Evolutionary conservation across 2,888 invertebrate genomes (phyloP), one percentile per base, ranked within the genome.

Genomic region (Omphaloscelis lunosa): DNA sequence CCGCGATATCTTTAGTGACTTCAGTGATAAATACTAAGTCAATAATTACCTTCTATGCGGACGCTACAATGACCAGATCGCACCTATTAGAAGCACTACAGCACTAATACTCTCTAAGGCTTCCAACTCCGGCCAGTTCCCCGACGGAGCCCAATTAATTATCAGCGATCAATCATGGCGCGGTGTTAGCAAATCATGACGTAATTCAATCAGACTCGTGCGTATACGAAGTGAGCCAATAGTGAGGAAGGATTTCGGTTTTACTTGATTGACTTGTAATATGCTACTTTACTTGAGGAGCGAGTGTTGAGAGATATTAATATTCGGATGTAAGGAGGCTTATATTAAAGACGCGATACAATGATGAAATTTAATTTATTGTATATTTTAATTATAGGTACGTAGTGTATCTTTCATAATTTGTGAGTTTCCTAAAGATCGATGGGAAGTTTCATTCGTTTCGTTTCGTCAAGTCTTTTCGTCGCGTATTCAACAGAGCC

Each of bases 111-210:
- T 72, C 78, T 65, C 78, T 34, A 41, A 65, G 84, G 79, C 72
- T 56, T 23, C 69, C 23, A 66, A 62, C 59, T 27, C 45, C 34
- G 20, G 58, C 63, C 56, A 41, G 41, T 15, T 61, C 71, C n/a
- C 63, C 58, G 58, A 45, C 48, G 34, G 69, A 41, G 51, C 68
- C 56, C 84, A 79, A 84, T 84, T 84, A 84, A 84, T 84, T 84
- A 84, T 69, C 79, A 66, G 72, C 84, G 58, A 84, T 84, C 84
- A 79, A 84, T 84, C 86, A 86, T 56, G 41, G 75, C 68, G 59
- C 17, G 23, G 66, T 86, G 72, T 84, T 84, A 86, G 84, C 86
- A 68, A 83, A 83, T 83, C 86, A 86, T 84, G 84, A 83, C 86
- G 79, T 86, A 53, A 79, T 86, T 86, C 79, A 86, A 84, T 84